Evolutionary conservation across 2,113 vertebrate genomes (phyloP).

Genomic region (Coregonus clupeaformis): DNA sequence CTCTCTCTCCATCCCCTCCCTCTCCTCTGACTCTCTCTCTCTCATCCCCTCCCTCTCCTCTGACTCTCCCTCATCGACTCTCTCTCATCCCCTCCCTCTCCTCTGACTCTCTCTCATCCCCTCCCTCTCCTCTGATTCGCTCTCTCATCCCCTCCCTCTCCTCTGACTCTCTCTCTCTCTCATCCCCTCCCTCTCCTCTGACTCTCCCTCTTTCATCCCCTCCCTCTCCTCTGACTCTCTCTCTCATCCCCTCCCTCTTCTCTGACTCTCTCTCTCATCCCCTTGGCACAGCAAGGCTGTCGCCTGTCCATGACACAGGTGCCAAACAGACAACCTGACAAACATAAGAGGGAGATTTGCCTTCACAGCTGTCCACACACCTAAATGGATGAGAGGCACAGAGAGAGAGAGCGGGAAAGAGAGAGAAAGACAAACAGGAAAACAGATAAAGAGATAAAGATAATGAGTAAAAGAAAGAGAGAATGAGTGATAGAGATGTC

Average conservation of each 20-base stretch:
- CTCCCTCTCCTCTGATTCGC: neutral
- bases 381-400: neutral
- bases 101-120: neutral
- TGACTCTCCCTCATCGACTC: no score
- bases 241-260: neutral
- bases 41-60: no score
- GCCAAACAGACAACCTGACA: neutral
- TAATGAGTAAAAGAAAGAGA: neutral
- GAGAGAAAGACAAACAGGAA: neutral
- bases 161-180: no score
- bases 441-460: neutral
- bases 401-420: neutral
- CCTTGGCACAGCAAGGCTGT: no score
- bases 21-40: constrained; percentile 1
- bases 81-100: no score
- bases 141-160: neutral
- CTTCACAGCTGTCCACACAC: constrained; percentile 4
- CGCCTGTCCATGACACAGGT: constrained; percentile 1
- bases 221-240: neutral
- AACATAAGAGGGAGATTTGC: neutral
- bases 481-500: neutral
- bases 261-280: neutral
- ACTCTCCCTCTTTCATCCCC: neutral
- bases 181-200: neutral
- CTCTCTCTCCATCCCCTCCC: no score